Conservation (phyloP, 2,888 invertebrate species). For the Leptarthrus brevirostris region DNA sequence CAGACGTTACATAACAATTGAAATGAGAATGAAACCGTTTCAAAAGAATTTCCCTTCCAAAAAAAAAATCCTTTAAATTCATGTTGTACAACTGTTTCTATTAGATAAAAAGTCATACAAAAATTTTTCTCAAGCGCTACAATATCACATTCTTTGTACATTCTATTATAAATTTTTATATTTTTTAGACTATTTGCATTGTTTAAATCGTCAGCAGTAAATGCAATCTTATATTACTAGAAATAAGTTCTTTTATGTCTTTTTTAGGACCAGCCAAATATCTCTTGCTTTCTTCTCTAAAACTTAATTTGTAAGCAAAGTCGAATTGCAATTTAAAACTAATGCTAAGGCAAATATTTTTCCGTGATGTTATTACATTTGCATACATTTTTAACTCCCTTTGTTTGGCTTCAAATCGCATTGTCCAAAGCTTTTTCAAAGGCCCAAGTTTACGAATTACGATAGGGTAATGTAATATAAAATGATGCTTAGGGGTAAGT, state of each 20-base stretch:
- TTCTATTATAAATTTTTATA: background rate
- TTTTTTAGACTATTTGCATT: background rate
- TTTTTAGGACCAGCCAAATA: background rate
- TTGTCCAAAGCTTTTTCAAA: conserved; percentile 51
- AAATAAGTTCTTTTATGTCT: background rate
- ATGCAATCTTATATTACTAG: background rate
- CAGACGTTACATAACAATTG: background rate
- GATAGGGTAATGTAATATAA: conserved; percentile 50
- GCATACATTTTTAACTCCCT: conserved; percentile 50
- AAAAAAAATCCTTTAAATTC: background rate
- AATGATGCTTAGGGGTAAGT: conserved; percentile 52
- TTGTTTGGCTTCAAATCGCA: conserved; percentile 51
- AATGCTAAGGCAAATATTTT: conserved; percentile 9
- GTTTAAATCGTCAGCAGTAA: background rate
- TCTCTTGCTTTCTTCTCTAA: background rate
- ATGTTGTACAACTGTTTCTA: background rate
- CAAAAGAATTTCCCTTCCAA: background rate
- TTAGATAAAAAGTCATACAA: background rate
- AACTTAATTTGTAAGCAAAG: background rate
- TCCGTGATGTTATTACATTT: conserved; percentile 49
- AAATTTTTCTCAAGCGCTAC: background rate
- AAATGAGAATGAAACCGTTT: background rate
- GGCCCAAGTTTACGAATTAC: conserved; percentile 51
- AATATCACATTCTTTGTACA: background rate
- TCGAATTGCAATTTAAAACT: background rate